phyloP scores from a whole-genome alignment of 1,140 invertebrate genomes.

The Drosophila teissieri region DNA sequence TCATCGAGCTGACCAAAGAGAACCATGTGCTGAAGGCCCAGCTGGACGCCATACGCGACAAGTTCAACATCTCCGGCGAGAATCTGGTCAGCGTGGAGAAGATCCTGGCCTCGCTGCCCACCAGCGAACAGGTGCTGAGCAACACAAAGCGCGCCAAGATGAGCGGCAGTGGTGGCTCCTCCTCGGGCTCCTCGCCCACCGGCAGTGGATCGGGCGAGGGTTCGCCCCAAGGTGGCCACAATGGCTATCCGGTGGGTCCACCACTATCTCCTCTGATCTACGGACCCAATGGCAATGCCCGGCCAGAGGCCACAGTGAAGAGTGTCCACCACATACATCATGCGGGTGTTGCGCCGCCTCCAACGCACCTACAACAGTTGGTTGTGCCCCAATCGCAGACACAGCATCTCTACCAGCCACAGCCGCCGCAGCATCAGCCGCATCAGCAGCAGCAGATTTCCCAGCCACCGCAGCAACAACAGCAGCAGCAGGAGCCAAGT shows the following conservation, averaged over 20 bases:
- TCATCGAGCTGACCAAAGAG: constrained; percentile 97
- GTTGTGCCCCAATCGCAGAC: constrained; percentile 40
- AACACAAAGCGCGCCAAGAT: constrained; percentile 92
- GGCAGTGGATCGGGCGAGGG: constrained; percentile 32
- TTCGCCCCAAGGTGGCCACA: constrained; percentile 40
- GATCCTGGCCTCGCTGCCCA: constrained; percentile 92
- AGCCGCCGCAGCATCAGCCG: constrained; percentile 42
- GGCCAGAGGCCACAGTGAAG: constrained; percentile 38
- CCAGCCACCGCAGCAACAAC: constrained; percentile 41
- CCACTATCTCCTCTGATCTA: constrained; percentile 64
- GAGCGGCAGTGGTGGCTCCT: constrained; percentile 57
- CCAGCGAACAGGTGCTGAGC: constrained; percentile 92
- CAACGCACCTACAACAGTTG: constrained; percentile 47
- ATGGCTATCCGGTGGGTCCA: constrained; percentile 40
- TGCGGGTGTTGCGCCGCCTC: constrained; percentile 32
- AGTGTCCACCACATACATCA: constrained; percentile 68
- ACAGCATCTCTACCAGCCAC: constrained; percentile 57
- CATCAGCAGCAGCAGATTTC: constrained; percentile 33
- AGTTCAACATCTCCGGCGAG: constrained; percentile 95
- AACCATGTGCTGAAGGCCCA: constrained; percentile 97
- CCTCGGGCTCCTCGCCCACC: constrained; percentile 49
- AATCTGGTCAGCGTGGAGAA: constrained; percentile 94
- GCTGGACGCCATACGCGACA: constrained; percentile 95
- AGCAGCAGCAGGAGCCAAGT: constrained; percentile 43
- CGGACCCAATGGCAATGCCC: constrained; percentile 43